A percentile compares a stretch with the other conserved stretches of the same genome.
Conservation (phyloP, 1,140 invertebrate genomes). For the Bombus breviceps region DNA sequence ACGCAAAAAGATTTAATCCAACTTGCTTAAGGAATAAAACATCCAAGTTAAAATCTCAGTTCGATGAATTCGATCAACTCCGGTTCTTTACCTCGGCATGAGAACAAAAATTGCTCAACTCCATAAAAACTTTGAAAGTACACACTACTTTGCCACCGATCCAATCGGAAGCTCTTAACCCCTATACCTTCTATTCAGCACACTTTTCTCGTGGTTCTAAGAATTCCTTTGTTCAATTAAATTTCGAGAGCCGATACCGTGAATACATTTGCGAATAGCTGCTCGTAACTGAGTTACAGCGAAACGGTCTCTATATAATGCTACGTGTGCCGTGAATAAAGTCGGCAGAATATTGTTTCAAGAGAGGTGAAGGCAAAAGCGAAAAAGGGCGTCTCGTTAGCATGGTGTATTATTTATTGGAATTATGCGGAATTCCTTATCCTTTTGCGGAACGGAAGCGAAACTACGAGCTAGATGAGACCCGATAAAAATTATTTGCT, state of each 20-base stretch:
- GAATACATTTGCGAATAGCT: slow-evolving; percentile 20
- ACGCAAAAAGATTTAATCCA: not conserved
- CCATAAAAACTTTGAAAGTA: slow-evolving; percentile 9
- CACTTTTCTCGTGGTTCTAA: not conserved
- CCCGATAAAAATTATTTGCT: slow-evolving; percentile 29
- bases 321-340: slow-evolving; percentile 23
- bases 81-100: not conserved
- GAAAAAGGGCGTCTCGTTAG: not conserved
- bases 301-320: not conserved
- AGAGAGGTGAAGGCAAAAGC: not conserved
- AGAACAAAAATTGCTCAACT: not conserved
- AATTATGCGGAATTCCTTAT: slow-evolving; percentile 20
- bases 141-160: not conserved
- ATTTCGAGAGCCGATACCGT: not conserved
- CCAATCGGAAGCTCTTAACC: slow-evolving; percentile 1
- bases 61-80: not conserved
- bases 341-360: slow-evolving; percentile 27
- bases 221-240: slow-evolving; percentile 31
- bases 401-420: slow-evolving; percentile 26
- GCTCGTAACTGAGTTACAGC: not conserved
- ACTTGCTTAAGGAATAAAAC: not conserved
- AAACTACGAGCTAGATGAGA: not conserved
- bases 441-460: not conserved
- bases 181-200: not conserved
- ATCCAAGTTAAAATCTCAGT: not conserved